Percentiles rank a stretch among this genome's conserved stretches.
These are phyloP conservation scores for Terrapene triunguis DNA, from an alignment of 2,113 vertebrate genomes.

Conservation along the genomic window DNA sequence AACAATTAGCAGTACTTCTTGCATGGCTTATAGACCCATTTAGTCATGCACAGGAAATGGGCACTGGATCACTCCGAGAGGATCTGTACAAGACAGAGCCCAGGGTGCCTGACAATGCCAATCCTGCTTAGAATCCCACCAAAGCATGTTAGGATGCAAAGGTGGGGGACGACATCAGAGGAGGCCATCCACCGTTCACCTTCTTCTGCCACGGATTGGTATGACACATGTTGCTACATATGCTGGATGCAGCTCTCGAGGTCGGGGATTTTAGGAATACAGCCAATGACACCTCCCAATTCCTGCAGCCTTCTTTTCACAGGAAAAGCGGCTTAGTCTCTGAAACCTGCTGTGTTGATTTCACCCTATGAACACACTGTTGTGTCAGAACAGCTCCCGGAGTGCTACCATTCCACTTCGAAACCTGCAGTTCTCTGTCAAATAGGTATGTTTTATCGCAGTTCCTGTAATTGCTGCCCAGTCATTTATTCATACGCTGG, in stretches of 20 bases:
- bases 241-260: background rate
- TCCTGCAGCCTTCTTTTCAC: background rate
- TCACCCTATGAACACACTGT: background rate
- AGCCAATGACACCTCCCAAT: background rate
- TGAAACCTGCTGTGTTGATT: background rate
- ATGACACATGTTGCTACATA: fast-evolving
- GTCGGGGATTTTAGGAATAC: background rate
- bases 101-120: background rate
- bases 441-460: background rate
- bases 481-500: background rate
- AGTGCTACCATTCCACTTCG: background rate
- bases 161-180: fast-evolving
- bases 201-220: fast-evolving
- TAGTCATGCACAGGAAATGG: fast-evolving
- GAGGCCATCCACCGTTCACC: background rate
- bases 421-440: conserved; percentile 13
- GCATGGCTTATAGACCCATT: fast-evolving
- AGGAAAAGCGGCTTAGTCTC: background rate
- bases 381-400: background rate
- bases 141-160: background rate
- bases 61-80: fast-evolving
- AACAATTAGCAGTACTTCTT: background rate
- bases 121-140: background rate
- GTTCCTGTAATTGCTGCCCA: conserved; percentile 4
- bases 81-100: background rate